Percentiles rank a stretch among this genome's conserved stretches.
Conservation (phyloP, 2,888 invertebrate species). For the Ypsolopha scabrella region DNA sequence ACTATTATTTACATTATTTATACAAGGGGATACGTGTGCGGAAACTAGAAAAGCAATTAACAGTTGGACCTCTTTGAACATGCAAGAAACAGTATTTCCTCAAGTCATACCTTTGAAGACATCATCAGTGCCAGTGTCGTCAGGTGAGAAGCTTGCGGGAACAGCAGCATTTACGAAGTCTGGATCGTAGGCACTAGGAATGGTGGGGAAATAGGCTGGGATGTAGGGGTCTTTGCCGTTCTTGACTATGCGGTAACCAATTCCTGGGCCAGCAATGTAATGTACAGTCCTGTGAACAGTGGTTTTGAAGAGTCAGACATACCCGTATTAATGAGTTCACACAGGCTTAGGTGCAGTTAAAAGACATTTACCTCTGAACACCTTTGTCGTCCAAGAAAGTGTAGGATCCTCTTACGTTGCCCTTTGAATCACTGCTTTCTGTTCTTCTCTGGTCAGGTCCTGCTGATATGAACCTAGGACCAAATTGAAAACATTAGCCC, state of each 20-base stretch:
- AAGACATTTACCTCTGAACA: slow-evolving; percentile 66
- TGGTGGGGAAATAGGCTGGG: slow-evolving; percentile 70
- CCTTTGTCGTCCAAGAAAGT: slow-evolving; percentile 85
- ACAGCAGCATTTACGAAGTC: slow-evolving; percentile 49
- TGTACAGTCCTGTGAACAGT: slow-evolving; percentile 72
- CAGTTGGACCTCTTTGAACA: too few relatives aligned
- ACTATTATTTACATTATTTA: too few relatives aligned
- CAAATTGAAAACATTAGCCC: neutral
- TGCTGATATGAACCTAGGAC: slow-evolving; percentile 75
- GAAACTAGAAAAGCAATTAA: too few relatives aligned
- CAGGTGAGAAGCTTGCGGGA: slow-evolving; percentile 21
- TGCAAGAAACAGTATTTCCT: neutral
- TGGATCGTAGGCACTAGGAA: slow-evolving; percentile 67
- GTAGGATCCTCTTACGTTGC: slow-evolving; percentile 81
- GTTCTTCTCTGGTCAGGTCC: slow-evolving; percentile 83
- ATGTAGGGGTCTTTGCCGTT: slow-evolving; percentile 77
- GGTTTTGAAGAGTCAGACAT: neutral
- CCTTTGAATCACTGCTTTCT: slow-evolving; percentile 78
- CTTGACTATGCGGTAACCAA: slow-evolving; percentile 80
- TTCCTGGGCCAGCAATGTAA: slow-evolving; percentile 83
- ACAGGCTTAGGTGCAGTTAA: neutral
- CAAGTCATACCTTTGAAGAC: slow-evolving; percentile 52
- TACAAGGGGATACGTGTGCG: too few relatives aligned
- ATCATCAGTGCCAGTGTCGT: slow-evolving; percentile 39
- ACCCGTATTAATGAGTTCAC: neutral